Base-by-base conservation (phyloP, 2,888 invertebrate species). In the Tetragonisca angustula region DNA sequence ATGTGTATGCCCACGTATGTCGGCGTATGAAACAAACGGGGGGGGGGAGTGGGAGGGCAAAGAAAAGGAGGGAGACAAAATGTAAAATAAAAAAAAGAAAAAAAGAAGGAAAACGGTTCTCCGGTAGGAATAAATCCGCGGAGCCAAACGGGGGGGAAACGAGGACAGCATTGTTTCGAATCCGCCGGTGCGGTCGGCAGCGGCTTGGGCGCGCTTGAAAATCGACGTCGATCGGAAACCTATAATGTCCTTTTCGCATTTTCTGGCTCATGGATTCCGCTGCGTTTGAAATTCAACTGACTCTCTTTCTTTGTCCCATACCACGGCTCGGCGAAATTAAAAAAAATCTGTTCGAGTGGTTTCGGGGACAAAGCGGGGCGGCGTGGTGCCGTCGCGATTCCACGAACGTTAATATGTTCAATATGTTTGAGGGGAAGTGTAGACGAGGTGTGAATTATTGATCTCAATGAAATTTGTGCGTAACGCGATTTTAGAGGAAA, bases 1-100 rank as follows among this genome's bases (percentile, higher is more conserved):
- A 9, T 70, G 64, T 74, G n/a, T n/a, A n/a, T n/a, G n/a, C n/a
- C 80, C 64, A 52, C 19, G 36, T 36, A 36, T 36, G 36, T 9
- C 56, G 36, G 52, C 54, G 32, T 43, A 32, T 2, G 21, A 15
- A 32, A 54, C 50, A 17, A 59, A 27, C 36, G 36, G 36, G 1
- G 36, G 36, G 36, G 36, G 36, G 36, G 4, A 6, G 24, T 2
- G n/a, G n/a, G n/a, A n/a, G n/a, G n/a, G n/a, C n/a, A n/a, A n/a
- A 61, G 13, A 27, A 27, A 19, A 61, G 27, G 24, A 17, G 27
- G 1, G 19, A 19, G 36, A 9, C 36, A 43, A 19, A 43, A 43
- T 61, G 19, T 6, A 0, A 62, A 19, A 43, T 9, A 4, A 13
- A 4, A 11, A 1, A 13, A 2, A 13, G 11, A 59, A 59, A 11